Conservation (phyloP, 2,888 invertebrate species). For the Lumbricus terrestris region DNA sequence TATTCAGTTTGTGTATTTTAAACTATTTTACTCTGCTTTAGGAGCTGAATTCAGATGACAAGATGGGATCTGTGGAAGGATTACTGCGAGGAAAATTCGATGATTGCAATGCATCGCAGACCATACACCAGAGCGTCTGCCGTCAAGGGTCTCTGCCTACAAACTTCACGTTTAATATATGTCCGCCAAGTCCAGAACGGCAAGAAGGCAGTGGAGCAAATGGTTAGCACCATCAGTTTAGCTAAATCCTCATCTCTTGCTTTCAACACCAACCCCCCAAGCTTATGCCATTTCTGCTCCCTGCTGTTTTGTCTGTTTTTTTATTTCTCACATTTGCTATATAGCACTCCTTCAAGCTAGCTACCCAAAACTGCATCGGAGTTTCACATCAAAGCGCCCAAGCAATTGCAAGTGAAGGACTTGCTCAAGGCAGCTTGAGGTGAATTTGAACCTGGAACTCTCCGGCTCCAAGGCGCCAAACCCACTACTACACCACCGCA, state of each 20-base stretch:
- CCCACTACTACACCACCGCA: no score
- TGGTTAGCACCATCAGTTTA: neutral
- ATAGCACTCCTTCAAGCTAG: no score
- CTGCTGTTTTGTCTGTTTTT: neutral
- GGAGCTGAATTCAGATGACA: slow-evolving; percentile 5
- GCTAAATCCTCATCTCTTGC: no score
- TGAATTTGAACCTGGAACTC: no score
- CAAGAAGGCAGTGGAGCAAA: neutral
- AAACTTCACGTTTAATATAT: slow-evolving; percentile 27
- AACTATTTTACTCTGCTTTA: neutral
- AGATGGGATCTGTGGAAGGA: neutral
- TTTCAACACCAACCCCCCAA: no score
- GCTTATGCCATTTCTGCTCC: neutral
- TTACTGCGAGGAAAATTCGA: neutral
- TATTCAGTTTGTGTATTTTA: neutral
- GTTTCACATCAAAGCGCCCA: no score
- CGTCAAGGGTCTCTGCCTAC: slow-evolving; percentile 10
- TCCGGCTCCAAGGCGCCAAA: no score
- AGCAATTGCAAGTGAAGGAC: no score
- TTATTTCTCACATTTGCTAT: no score
- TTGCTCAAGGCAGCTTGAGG: no score
- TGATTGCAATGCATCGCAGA: neutral
- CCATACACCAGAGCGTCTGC: neutral
- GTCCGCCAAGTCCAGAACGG: slow-evolving; percentile 29
- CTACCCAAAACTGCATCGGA: no score